A percentile compares a stretch with the other conserved stretches of the same genome.
phyloP scores from a whole-genome alignment of 2,113 vertebrate genomes.

The Zosterops borbonicus region DNA sequence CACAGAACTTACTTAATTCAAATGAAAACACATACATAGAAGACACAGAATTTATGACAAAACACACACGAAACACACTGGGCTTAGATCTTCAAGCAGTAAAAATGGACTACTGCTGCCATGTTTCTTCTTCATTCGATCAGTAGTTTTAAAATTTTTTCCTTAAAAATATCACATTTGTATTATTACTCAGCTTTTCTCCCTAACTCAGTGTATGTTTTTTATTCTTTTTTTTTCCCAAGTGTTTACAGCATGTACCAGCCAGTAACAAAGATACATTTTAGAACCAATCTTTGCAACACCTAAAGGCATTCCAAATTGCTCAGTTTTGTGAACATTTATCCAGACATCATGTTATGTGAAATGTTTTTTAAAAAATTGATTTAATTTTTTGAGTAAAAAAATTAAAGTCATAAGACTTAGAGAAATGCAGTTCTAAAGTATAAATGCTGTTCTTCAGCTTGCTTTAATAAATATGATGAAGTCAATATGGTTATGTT shows the following conservation, averaged over 20 bases:
- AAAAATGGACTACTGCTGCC: background rate
- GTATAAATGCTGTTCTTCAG: background rate
- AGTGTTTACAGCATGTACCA: background rate
- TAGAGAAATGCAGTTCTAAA: background rate
- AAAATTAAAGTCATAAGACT: background rate
- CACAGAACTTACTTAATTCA: background rate
- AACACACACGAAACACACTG: background rate
- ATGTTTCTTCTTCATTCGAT: background rate
- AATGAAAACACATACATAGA: background rate
- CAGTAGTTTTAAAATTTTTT: background rate
- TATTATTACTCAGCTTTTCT: background rate
- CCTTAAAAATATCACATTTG: background rate
- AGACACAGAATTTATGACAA: background rate
- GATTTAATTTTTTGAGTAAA: background rate
- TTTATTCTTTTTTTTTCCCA: background rate
- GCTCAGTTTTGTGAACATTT: background rate
- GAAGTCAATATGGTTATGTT: constrained; percentile 21
- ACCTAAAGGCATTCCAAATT: background rate
- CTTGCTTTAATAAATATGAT: constrained; percentile 3
- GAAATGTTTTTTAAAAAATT: background rate
- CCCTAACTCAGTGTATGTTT: background rate
- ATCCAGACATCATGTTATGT: background rate
- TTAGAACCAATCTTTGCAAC: background rate
- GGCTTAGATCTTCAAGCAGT: background rate
- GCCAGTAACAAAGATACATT: background rate